Base-by-base conservation (phyloP, 1,140 invertebrate genomes). In the Anagrus nilaparvatae region DNA sequence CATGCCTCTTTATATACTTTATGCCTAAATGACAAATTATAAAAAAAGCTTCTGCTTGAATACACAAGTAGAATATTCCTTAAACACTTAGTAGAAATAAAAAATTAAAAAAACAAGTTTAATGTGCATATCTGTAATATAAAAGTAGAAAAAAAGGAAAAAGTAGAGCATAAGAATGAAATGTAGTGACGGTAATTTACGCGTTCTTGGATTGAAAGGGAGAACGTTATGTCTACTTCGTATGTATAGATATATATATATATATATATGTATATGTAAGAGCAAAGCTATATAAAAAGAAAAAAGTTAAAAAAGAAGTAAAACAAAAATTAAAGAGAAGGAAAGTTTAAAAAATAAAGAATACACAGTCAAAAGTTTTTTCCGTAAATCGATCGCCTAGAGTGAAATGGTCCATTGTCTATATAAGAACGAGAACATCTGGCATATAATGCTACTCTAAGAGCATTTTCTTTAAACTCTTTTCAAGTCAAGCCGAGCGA, bases 381-480 rank as follows among this genome's bases (percentile, higher is more conserved):
- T 12, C 7, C 7, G 35, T 13, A n/a, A 38, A 39, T 39, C 27
- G 16, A 39, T 39, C 12, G 37, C 8, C 8, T 18, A 12, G 9
- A 39, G 37, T 28, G n/a, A 19, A 39, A 29, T 25, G 34, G 12
- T 37, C 8, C 34, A 37, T 43, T 43, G 42, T 32, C 42, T 38
- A 20, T 21, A n/a, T n/a, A n/a, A n/a, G 31, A 43, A 42, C 24
- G 21, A 6, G 40, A 46, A 41, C 42, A 46, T 21, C 43, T 32
- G 30, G 47, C 46, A 43, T 38, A 28, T 50, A 48, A 49, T 47
- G 43, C 40, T 40, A 10, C 40, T 24, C 38, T 50, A 44, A 46
- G 24, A 53, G 47, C 42, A 32, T 50, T 52, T 53, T 43, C 30
- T 41, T 52, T 50, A 50, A 46, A 51, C 46, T 48, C 39, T 39